Conservation (phyloP, 2,113 vertebrate species). For the Oxygymnocypris stewartii region DNA sequence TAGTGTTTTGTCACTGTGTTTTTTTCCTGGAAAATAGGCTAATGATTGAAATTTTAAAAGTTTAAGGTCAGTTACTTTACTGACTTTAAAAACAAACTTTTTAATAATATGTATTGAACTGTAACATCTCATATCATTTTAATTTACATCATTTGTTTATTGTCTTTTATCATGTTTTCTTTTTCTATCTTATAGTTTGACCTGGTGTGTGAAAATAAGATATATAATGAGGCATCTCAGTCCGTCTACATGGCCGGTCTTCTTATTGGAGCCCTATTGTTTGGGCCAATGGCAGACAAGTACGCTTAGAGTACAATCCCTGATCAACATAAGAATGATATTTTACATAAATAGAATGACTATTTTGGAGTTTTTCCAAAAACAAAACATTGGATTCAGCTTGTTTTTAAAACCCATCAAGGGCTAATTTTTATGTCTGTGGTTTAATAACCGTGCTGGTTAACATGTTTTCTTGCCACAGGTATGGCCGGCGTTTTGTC, state of each 20-base stretch:
- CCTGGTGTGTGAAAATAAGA: constrained; percentile 81
- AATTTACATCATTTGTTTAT: background rate
- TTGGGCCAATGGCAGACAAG: constrained; percentile 85
- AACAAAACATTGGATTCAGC: background rate
- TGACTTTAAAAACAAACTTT: too few relatives aligned
- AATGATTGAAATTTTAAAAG: too few relatives aligned
- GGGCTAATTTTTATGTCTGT: background rate
- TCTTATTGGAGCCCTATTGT: constrained; percentile 78
- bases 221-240: constrained; percentile 78
- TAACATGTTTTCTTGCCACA: constrained; percentile 57
- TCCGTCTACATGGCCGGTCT: constrained; percentile 85
- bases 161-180: constrained; percentile 40
- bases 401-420: background rate
- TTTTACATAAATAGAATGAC: background rate
- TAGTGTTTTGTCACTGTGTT: too few relatives aligned
- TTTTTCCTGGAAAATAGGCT: too few relatives aligned
- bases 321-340: background rate
- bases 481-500: constrained; percentile 81
- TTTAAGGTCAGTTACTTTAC: background rate
- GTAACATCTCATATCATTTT: background rate
- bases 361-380: background rate
- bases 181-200: constrained; percentile 77
- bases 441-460: background rate
- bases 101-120: background rate
- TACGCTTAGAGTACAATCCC: constrained; percentile 57